Conservation (phyloP, 2,888 invertebrate species). For the Drosophila putrida region DNA sequence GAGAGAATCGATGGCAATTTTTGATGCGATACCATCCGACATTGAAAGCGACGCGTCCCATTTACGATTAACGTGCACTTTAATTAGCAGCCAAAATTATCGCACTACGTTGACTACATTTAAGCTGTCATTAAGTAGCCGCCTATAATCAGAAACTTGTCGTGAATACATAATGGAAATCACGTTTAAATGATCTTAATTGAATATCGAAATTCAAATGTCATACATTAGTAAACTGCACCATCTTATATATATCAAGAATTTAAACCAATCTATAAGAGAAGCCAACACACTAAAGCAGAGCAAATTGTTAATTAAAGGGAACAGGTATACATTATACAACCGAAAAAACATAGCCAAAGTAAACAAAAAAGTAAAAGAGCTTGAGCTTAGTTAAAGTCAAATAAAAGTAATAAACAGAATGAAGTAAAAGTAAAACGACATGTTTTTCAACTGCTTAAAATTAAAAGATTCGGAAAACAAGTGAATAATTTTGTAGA, state of each 20-base stretch:
- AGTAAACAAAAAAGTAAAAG: neutral
- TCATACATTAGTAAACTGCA: neutral
- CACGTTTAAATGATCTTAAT: slow-evolving; percentile 15
- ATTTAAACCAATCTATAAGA: neutral
- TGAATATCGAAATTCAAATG: slow-evolving; percentile 5
- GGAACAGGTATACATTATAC: too few species aligned
- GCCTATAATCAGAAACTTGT: slow-evolving; percentile 23
- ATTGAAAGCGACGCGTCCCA: slow-evolving; percentile 45
- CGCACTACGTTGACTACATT: slow-evolving; percentile 38
- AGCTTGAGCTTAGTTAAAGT: neutral
- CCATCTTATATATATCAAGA: neutral
- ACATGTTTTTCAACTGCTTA: neutral
- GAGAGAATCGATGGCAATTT: slow-evolving; percentile 34
- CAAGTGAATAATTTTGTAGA: neutral
- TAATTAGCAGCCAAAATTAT: slow-evolving; percentile 66
- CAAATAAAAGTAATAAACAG: neutral
- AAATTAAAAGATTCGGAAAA: neutral
- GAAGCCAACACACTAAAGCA: neutral
- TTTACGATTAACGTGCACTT: slow-evolving; percentile 73
- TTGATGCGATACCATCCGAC: slow-evolving; percentile 43
- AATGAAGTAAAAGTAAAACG: too few species aligned
- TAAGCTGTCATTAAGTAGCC: slow-evolving; percentile 34
- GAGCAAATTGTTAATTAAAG: neutral
- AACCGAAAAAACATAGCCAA: too few species aligned
- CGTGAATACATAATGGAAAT: slow-evolving; percentile 17